Base-by-base conservation (phyloP, 2,888 invertebrate species). In the Acanthosepion pharaonis region DNA sequence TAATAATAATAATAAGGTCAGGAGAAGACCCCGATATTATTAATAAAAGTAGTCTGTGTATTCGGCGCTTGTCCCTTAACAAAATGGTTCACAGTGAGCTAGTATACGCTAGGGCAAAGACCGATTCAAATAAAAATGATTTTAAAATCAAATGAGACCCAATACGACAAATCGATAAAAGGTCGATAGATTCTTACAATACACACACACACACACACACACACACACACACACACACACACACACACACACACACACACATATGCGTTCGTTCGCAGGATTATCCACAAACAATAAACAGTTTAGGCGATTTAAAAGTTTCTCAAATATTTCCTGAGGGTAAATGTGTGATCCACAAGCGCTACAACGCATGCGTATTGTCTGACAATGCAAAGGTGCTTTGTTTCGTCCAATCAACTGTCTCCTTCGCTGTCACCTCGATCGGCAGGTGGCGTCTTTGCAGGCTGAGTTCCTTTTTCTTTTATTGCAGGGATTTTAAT, bases 251-350 rank as follows among this genome's bases (percentile, higher is more conserved):
- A 55, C 20, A 55, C 55, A 20, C 55, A 55, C 0, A 55, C 55
- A 20, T 23, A 55, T 18, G 55, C 55, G 8, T 11, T 1, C 55
- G 18, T 1, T 0, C 51, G 51, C 9, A 51, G 0, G 51, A 15
- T 5, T 51, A 51, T 15, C 8, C 51, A 51, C 51, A 51, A 78
- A 78, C 78, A 78, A 78, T n/a, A 78, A 78, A 33, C 33, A 78
- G n/a, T 78, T 78, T 78, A n/a, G 78, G 78, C 33, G n/a, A 78
- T 78, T 78, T 78, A 78, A 78, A 78, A 78, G 78, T 33, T 78
- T 78, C 78, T 78, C n/a, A 78, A 78, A 78, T 33, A 8, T 18
- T 15, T n/a, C 78, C 78, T 15, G 78, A 33, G 78, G 78, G n/a
- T 33, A 78, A n/a, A 78, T 78, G 15, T 18, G 78, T n/a, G 78